phyloP scores from a whole-genome alignment of 2,797 vertebrate genomes.

The Pangasius macronema region DNA sequence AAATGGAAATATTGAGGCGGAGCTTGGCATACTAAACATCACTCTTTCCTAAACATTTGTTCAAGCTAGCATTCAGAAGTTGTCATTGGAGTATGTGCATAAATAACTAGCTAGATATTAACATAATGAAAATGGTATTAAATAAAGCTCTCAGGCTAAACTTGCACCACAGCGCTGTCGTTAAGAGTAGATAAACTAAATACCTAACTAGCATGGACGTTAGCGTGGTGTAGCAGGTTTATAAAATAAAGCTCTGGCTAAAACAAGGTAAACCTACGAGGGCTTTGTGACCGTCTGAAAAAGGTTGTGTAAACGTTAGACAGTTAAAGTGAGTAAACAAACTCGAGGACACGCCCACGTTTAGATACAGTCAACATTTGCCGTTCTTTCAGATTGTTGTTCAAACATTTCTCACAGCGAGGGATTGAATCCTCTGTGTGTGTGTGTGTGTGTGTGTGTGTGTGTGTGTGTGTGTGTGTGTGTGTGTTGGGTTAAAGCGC shows the following conservation, averaged over 20 bases:
- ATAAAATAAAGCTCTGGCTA: neutral
- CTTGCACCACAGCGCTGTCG: neutral
- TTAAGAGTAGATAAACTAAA: neutral
- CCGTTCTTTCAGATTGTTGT: neutral
- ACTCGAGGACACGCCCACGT: neutral
- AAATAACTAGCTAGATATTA: neutral
- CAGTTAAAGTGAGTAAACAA: neutral
- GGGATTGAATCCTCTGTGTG: neutral
- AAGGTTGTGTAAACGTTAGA: neutral
- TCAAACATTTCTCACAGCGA: conserved; percentile 15
- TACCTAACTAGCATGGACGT: neutral
- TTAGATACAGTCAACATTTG: neutral
- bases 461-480: neutral
- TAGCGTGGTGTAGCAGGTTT: neutral
- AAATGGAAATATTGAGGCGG: neutral
- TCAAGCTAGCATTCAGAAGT: neutral
- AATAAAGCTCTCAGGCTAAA: neutral
- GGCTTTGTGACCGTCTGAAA: too few species aligned
- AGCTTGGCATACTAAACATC: neutral
- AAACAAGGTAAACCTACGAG: neutral
- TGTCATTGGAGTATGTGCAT: neutral
- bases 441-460: conserved; percentile 3
- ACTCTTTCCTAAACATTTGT: neutral
- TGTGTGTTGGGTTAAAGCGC: conserved; percentile 24
- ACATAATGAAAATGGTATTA: neutral